Evolutionary conservation across 2,888 invertebrate species (phyloP), one percentile per base, ranked within the genome.

Genomic region (Acleris emargana): DNA sequence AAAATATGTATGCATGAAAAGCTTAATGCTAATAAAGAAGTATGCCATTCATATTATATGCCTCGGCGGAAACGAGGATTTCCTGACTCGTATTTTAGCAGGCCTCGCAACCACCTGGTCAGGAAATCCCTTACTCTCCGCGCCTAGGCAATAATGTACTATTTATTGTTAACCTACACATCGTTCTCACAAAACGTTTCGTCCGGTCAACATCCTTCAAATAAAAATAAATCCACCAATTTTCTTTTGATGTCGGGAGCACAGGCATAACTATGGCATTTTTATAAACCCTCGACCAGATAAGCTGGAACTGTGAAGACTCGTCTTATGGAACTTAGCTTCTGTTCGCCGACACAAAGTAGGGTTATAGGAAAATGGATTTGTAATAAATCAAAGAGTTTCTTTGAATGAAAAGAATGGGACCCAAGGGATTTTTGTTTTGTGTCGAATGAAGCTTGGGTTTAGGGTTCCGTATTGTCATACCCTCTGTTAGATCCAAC

Each of bases 361-460:
- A 51, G 42, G 43, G 55, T 64, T 20, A 43, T 57, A 52, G 50
- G 62, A 64, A 64, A 68, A 59, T 67, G 67, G 68, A 53, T 61
- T 51, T 49, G 61, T 55, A 32, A 69, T 69, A 69, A 69, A 69
- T 69, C 69, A 69, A 69, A 69, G 62, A 62, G 69, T 64, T 58
- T 61, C 60, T 67, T 67, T 57, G 67, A 60, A 68, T 54, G 61
- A 57, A 67, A 58, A 49, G 49, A 68, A 69, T 60, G 64, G 68
- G 54, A 25, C 66, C 50, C 60, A 5, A 3, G 66, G 61, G 66
- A 60, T 66, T 66, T 51, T 60, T 57, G 66, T 66, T 61, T 49
- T 22, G 51, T 58, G 43, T 43, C 38, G 18, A 53, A 49, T 45
- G 42, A 45, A 38, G 45, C 57, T 25, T n/a, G 17, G 50, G 38